These are phyloP conservation scores for Thripadectes ignobilis DNA, from an alignment of 2,797 vertebrate genomes.

Conservation along the genomic window DNA sequence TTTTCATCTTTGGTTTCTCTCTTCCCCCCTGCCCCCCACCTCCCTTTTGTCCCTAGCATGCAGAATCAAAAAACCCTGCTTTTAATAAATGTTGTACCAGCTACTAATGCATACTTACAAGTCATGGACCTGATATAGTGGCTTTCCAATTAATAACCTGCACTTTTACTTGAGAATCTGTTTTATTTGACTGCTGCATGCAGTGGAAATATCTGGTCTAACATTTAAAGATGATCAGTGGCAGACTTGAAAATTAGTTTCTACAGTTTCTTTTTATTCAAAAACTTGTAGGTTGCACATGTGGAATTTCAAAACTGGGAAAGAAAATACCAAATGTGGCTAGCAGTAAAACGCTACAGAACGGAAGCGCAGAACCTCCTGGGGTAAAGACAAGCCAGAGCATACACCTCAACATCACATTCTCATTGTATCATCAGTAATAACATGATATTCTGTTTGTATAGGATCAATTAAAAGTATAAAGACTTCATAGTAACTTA, in stretches of 20 bases:
- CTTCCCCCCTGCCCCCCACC: not conserved
- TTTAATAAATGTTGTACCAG: not conserved
- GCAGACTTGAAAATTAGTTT: not conserved
- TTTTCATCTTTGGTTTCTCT: not conserved
- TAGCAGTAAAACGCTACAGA: not conserved
- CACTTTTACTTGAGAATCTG: not conserved
- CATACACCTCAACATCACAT: not conserved
- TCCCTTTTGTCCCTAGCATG: not conserved
- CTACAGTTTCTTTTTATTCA: not conserved
- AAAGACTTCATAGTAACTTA: not conserved
- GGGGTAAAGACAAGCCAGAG: not conserved
- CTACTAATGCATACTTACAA: not conserved
- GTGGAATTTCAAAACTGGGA: not conserved
- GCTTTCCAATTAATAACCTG: not conserved
- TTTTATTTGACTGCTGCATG: not conserved
- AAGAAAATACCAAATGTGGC: not conserved
- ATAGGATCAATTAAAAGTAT: not conserved
- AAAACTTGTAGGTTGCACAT: not conserved
- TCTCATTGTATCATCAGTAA: not conserved
- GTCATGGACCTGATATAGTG: not conserved
- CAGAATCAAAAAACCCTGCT: not conserved
- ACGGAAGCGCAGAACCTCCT: not conserved
- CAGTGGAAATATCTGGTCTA: not conserved
- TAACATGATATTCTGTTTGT: not conserved
- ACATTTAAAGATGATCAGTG: not conserved